Base-by-base conservation (phyloP, 1,140 invertebrate species). In the Diorhabda sublineata region DNA sequence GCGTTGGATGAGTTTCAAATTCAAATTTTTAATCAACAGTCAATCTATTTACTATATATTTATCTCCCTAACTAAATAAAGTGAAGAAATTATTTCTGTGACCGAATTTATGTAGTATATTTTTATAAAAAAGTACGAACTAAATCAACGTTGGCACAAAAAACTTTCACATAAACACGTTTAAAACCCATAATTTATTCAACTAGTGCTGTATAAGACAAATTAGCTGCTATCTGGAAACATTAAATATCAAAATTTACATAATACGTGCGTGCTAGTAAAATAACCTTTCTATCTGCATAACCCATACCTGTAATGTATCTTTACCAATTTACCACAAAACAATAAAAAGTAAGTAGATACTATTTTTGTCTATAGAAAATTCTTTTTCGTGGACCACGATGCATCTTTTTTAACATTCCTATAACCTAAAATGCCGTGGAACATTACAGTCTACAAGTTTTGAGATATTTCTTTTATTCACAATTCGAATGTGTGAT, bases 181-280 rank as follows among this genome's bases (percentile, higher is more conserved):
- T 3, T 3, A 52, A 52, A 8, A 52, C 3, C 47, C 47, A 52
- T 52, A 52, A 52, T 52, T 52, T 52, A 8, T n/a, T 52, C 6
- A 52, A 52, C 47, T n/a, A 52, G 47, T 52, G 47, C 47, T 8
- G 47, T 52, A 52, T 52, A 52, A 52, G 47, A 52, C 47, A 52
- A 52, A 52, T 52, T 52, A 52, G 6, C n/a, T 52, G n/a, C 47
- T 52, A 52, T 52, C 47, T 52, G n/a, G 47, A 52, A 26, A n/a
- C 47, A 52, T 52, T 52, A 52, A 52, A 52, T n/a, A 52, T n/a
- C n/a, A 52, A 52, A 52, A 52, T 52, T 52, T 52, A 52, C 47
- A 52, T 52, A 52, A 52, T 52, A 52, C 47, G 6, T n/a, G 47
- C 47, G 47, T 52, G 47, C n/a, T 52, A n/a, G 47, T 52, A 52